A percentile compares a stretch with the other conserved stretches of the same genome.
Evolutionary conservation across 2,797 vertebrate genomes (phyloP).

Genomic region (Girardinus metallicus): DNA sequence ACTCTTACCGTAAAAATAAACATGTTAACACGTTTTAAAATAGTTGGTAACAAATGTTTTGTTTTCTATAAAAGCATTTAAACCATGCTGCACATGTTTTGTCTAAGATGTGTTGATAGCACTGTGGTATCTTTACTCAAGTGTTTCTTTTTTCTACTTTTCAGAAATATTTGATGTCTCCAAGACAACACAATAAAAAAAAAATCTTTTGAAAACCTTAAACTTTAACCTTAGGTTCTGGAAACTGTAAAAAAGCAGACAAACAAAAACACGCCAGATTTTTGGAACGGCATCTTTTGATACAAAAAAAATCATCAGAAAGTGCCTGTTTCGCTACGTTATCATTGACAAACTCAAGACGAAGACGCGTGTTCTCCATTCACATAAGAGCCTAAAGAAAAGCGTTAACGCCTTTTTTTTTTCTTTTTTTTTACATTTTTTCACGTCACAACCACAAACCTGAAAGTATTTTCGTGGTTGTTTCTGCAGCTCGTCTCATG

Average conservation of each 20-base stretch:
- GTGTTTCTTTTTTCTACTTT: background rate
- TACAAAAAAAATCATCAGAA: background rate
- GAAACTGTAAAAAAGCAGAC: background rate
- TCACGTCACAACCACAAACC: background rate
- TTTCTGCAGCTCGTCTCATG: background rate
- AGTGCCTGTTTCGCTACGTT: background rate
- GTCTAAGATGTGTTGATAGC: background rate
- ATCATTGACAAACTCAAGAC: background rate
- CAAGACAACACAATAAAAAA: background rate
- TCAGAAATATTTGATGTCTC: background rate
- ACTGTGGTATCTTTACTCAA: background rate
- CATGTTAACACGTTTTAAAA: background rate
- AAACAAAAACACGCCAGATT: background rate
- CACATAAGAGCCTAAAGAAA: background rate
- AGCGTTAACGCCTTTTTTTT: background rate
- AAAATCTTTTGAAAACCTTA: background rate
- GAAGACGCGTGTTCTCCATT: background rate
- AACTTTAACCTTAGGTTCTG: background rate
- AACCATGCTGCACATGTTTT: background rate
- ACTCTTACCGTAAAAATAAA: background rate
- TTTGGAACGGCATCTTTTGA: background rate
- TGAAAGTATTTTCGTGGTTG: background rate
- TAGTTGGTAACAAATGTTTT: background rate
- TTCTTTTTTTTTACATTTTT: background rate
- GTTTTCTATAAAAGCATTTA: background rate